phyloP scores from a whole-genome alignment of 1,140 invertebrate genomes.

The Ostrea edulis region DNA sequence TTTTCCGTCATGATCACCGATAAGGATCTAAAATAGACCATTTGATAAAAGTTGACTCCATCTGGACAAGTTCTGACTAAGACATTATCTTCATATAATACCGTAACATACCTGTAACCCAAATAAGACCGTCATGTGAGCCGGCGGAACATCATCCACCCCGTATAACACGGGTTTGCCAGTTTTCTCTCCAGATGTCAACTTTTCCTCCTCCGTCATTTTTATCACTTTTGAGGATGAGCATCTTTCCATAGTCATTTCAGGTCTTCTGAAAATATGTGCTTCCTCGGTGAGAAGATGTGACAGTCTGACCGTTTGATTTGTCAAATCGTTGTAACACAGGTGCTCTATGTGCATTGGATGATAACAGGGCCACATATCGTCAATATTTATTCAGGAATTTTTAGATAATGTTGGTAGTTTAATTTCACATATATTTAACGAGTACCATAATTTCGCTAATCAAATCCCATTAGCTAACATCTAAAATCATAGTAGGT shows the following conservation, averaged over 20 bases:
- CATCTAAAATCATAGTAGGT: too few relatives aligned
- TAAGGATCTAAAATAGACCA: not conserved
- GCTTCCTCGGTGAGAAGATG: not conserved
- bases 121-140: not conserved
- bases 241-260: not conserved
- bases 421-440: too few relatives aligned
- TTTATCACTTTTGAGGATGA: not conserved
- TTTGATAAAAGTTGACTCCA: not conserved
- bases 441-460: too few relatives aligned
- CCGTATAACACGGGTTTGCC: not conserved
- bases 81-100: not conserved
- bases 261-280: not conserved
- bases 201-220: not conserved
- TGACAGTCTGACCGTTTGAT: not conserved
- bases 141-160: not conserved
- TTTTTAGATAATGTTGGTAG: too few relatives aligned
- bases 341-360: not conserved
- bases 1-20: not conserved
- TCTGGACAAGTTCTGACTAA: too few relatives aligned
- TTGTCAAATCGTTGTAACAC: not conserved
- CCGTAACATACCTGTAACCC: conserved; percentile 1
- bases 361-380: not conserved
- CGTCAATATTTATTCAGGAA: too few relatives aligned
- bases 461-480: too few relatives aligned
- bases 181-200: not conserved